Conservation (phyloP, 2,113 vertebrate genomes). For the Ailuropoda melanoleuca region DNA sequence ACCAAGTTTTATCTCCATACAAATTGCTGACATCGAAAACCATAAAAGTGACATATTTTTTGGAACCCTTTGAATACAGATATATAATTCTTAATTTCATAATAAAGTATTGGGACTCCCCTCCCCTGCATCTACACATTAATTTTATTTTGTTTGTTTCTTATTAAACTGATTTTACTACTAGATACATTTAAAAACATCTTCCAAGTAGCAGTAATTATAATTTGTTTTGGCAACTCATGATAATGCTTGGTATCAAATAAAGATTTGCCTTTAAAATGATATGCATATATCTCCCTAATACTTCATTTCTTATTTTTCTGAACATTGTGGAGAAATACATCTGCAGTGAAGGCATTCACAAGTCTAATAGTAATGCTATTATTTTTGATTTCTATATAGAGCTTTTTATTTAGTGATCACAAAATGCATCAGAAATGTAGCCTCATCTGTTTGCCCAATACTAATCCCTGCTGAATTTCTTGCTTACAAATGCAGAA, state of each 20-base stretch:
- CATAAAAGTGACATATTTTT: slow-evolving; percentile 33
- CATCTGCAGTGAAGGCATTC: background rate
- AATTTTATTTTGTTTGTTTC: slow-evolving; percentile 46
- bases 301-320: slow-evolving; percentile 49
- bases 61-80: background rate
- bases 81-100: slow-evolving; percentile 36
- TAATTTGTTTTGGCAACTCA: background rate
- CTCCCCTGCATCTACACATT: background rate
- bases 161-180: slow-evolving; percentile 41
- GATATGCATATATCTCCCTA: background rate
- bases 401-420: background rate
- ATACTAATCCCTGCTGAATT: background rate
- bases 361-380: background rate
- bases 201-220: slow-evolving; percentile 8
- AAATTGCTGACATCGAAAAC: slow-evolving; percentile 47
- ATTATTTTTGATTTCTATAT: slow-evolving; percentile 29
- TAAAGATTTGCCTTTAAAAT: slow-evolving; percentile 57
- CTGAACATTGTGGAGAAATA: background rate
- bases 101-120: background rate
- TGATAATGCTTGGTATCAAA: slow-evolving; percentile 18
- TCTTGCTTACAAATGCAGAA: background rate
- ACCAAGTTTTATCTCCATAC: slow-evolving; percentile 35
- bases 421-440: background rate
- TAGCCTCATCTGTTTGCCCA: background rate
- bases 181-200: background rate